These are phyloP conservation scores for Gracilinanus agilis DNA, from an alignment of 2,113 vertebrate genomes.

Conservation along the genomic window DNA sequence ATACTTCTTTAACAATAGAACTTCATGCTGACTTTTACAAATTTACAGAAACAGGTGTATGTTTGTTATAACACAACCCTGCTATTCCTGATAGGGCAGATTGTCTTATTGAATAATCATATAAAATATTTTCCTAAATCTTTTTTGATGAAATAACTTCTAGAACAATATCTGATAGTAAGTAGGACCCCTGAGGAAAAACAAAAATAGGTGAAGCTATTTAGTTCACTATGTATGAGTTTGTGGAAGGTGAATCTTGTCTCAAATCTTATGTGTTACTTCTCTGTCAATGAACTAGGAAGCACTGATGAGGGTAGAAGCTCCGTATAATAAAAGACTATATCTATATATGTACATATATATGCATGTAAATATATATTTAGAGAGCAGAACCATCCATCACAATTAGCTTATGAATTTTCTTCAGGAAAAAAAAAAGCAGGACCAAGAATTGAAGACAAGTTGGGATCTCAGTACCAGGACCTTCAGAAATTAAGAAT, in stretches of 20 bases:
- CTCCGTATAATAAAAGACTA: not conserved
- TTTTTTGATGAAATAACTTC: not conserved
- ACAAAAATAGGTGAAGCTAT: not conserved
- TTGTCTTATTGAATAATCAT: not conserved
- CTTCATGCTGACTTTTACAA: not conserved
- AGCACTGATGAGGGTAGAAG: not conserved
- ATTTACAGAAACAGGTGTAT: not conserved
- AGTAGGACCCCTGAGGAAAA: not conserved
- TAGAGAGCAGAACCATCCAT: not conserved
- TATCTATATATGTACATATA: too few relatives aligned
- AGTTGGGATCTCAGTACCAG: not conserved
- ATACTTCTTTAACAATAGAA: conserved; percentile 27
- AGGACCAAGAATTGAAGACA: not conserved
- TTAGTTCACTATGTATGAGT: not conserved
- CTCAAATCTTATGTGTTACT: not conserved
- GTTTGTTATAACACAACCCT: not conserved
- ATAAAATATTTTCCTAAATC: not conserved
- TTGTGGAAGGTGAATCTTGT: not conserved
- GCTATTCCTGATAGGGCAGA: not conserved
- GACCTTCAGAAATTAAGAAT: not conserved
- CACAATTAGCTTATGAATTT: not conserved
- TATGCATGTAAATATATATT: too few relatives aligned
- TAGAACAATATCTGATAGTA: not conserved
- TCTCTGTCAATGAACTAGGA: not conserved
- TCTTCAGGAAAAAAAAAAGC: too few relatives aligned